Percentiles rank a stretch among this genome's conserved stretches.
Conservation (phyloP, 2,113 vertebrate genomes). For the Cheilinus undulatus region DNA sequence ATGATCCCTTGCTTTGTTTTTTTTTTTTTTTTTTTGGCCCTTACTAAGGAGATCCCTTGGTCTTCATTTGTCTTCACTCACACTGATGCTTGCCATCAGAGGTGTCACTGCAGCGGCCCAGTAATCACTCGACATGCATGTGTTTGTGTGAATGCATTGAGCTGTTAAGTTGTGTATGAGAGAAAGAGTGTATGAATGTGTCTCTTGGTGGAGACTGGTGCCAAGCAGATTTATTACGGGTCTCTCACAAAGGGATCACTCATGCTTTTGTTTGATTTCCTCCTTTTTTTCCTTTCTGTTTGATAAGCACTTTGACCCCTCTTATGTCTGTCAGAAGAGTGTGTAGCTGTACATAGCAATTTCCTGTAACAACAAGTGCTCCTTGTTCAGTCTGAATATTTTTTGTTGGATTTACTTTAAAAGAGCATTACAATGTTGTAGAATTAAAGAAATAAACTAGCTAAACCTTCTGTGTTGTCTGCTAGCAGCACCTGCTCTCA, state of each 20-base stretch:
- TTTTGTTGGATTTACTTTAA: constrained; percentile 80
- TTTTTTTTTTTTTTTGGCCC: too few relatives aligned
- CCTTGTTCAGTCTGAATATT: constrained; percentile 81
- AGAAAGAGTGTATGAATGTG: constrained; percentile 23
- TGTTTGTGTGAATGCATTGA: constrained; percentile 10
- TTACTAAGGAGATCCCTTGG: not conserved
- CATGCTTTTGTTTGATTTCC: constrained; percentile 48
- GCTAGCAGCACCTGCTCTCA: constrained; percentile 15
- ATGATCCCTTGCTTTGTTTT: constrained; percentile 36
- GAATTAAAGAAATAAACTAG: constrained; percentile 78
- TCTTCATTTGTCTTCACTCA: constrained; percentile 33
- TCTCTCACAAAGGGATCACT: constrained; percentile 77
- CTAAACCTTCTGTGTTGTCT: constrained; percentile 55
- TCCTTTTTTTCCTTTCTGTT: constrained; percentile 29
- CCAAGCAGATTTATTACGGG: constrained; percentile 76
- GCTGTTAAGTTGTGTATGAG: constrained; percentile 18
- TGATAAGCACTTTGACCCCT: constrained; percentile 79
- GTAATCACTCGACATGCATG: constrained; percentile 35
- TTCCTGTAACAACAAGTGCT: constrained; percentile 82
- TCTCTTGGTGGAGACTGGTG: constrained; percentile 66
- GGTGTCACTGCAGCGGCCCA: constrained; percentile 61
- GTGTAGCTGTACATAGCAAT: constrained; percentile 81
- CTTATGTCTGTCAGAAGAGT: constrained; percentile 69
- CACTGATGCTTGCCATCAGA: constrained; percentile 32
- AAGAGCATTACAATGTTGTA: constrained; percentile 82